Conservation (phyloP, 2,888 invertebrate genomes). For the Mythimna pallens region DNA sequence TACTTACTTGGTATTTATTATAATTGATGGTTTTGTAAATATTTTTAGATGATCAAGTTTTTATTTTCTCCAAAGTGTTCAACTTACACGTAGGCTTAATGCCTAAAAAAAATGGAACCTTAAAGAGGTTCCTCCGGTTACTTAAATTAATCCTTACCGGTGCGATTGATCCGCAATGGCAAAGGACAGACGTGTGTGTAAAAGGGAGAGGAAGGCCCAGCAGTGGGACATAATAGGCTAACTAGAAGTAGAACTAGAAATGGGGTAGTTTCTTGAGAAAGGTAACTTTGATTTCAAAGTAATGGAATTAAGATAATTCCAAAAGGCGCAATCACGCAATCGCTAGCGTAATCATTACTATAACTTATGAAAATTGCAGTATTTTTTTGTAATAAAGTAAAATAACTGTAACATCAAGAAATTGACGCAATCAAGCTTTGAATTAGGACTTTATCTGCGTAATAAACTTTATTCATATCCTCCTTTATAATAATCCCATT, state of each 20-base stretch:
- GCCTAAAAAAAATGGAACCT: background rate
- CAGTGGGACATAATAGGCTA: too few species aligned
- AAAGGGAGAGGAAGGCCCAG: too few species aligned
- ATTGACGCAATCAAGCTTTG: slow-evolving; percentile 13
- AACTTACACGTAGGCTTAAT: background rate
- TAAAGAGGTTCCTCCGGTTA: too few species aligned
- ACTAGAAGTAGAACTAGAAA: too few species aligned
- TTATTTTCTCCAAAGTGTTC: background rate
- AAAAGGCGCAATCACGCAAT: background rate
- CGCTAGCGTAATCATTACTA: background rate
- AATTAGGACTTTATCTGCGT: slow-evolving; percentile 1
- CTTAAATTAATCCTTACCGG: too few species aligned
- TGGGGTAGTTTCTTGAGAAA: background rate
- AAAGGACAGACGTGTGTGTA: too few species aligned
- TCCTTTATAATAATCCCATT: slow-evolving; percentile 20
- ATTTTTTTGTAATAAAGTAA: slow-evolving; percentile 17
- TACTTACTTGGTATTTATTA: slow-evolving; percentile 15
- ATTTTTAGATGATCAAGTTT: background rate
- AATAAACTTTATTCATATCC: slow-evolving; percentile 15
- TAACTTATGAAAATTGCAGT: background rate
- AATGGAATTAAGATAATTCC: too few species aligned
- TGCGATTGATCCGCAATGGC: too few species aligned
- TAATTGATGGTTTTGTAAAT: background rate
- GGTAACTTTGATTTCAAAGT: background rate
- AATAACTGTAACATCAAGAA: slow-evolving; percentile 5